phyloP scores from a whole-genome alignment of 2,888 invertebrate species.

The Hofmannophila pseudospretella region DNA sequence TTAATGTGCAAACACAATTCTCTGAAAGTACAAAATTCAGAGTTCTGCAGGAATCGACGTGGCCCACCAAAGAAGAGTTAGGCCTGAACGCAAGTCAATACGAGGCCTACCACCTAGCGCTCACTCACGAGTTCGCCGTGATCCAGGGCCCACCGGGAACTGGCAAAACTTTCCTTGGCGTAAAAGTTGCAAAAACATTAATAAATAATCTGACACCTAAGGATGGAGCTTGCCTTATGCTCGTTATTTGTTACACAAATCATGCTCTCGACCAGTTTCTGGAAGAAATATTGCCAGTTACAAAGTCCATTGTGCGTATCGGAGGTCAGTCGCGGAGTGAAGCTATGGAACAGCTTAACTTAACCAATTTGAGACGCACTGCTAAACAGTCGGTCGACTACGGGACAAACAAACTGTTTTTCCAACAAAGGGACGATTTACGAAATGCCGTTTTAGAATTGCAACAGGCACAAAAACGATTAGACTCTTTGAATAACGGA shows the following conservation, averaged over 20 bases:
- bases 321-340: constrained; percentile 82
- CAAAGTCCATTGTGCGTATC: constrained; percentile 80
- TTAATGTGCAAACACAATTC: constrained; percentile 9
- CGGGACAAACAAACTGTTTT: constrained; percentile 22
- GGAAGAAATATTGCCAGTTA: constrained; percentile 80
- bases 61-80: constrained; percentile 65
- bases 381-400: constrained; percentile 3
- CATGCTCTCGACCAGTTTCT: constrained; percentile 92
- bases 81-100: constrained; percentile 82
- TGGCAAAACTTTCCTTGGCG: constrained; percentile 88
- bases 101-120: constrained; percentile 80
- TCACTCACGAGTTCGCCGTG: constrained; percentile 83
- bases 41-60: constrained; percentile 42
- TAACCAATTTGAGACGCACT: constrained; percentile 47
- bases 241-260: constrained; percentile 90
- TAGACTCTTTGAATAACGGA: constrained; percentile 37
- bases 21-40: constrained; percentile 19
- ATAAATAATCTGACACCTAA: constrained; percentile 66
- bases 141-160: constrained; percentile 94
- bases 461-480: constrained; percentile 27
- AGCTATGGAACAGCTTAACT: constrained; percentile 51
- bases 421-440: constrained; percentile 30
- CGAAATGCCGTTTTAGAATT: constrained; percentile 25
- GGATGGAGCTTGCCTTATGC: constrained; percentile 64
- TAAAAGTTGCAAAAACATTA: constrained; percentile 83